These are phyloP conservation scores for Brachionus angularis DNA, from an alignment of 1,140 invertebrate genomes.

Conservation along the genomic window DNA sequence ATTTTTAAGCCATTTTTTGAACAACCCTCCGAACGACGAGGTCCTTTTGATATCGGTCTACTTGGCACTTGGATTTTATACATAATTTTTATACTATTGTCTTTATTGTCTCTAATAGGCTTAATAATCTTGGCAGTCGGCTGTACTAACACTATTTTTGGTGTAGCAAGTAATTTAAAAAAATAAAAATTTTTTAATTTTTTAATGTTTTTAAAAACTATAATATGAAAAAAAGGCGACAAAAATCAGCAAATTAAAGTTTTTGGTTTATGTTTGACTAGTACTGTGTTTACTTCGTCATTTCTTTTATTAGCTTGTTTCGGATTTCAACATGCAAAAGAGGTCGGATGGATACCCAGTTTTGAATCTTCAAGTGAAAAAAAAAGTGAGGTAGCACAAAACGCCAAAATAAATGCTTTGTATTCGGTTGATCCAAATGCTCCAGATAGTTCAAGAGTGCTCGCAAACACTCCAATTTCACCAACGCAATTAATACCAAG, in stretches of 20 bases:
- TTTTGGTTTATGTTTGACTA: constrained; percentile 15
- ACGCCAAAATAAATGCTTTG: constrained; percentile 26
- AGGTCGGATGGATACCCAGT: constrained; percentile 7
- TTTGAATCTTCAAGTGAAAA: not conserved
- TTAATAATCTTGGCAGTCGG: not conserved
- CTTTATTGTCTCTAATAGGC: not conserved
- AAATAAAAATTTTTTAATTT: constrained; percentile 1
- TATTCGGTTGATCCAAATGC: constrained; percentile 37
- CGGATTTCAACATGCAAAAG: constrained; percentile 20
- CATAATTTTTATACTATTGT: constrained; percentile 20
- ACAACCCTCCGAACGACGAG: constrained; percentile 3
- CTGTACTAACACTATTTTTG: not conserved
- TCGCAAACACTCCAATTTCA: not conserved
- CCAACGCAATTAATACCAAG: no score
- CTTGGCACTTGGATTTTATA: constrained; percentile 16
- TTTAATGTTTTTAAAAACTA: no score
- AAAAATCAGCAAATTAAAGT: constrained; percentile 27
- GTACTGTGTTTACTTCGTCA: constrained; percentile 38
- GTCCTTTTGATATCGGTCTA: constrained; percentile 38
- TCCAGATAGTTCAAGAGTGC: not conserved
- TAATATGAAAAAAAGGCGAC: not conserved
- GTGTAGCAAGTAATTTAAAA: not conserved
- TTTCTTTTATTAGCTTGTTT: constrained; percentile 26
- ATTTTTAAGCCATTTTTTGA: constrained; percentile 36
- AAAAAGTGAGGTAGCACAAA: not conserved